Base-by-base conservation (phyloP, 1,140 invertebrate genomes). In the Tetramorium simillimum region DNA sequence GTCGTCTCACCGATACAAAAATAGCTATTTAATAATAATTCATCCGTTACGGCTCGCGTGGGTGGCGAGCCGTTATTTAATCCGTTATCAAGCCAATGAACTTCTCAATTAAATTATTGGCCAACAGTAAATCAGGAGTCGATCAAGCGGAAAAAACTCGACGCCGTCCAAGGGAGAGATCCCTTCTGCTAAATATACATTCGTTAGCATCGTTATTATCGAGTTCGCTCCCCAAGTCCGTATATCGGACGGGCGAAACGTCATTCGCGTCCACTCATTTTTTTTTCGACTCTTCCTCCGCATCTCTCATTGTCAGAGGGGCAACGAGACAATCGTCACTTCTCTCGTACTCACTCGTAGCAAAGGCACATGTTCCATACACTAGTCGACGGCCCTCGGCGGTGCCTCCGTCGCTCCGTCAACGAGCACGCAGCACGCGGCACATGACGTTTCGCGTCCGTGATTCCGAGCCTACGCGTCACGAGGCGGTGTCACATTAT, bases 331-430 rank as follows among this genome's bases (percentile, higher is more conserved):
- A 82, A 82, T 62, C 37, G 12, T 62, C 14, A 9, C 51, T 14
- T 40, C 10, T 85, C 51, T 46, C 18, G 28, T 81, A 86, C 85
- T 86, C 63, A 86, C 85, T 82, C 24, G 63, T 86, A 86, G 65
- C 46, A 62, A 86, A 86, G 85, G 85, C 85, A 86, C 85, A 86
- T 86, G 85, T 86, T 86, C 63, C 77, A 86, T 46, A 86, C 78
- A 82, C 46, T 86, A 53, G 49, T 63, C 62, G 77, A 82, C 28
- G 51, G 40, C 10, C 33, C 28, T 37, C 73, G n/a, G 33, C 72
- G 46, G 43, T 69, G 58, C 43, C 60, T 82, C 76, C 76, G 85
- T 86, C 80, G 85, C 46, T 72, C 43, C 21, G 69, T 86, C 53
- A 62, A 60, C 78, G 28, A 60, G 69, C n/a, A 28, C 49, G 10